Percentiles rank a stretch among this genome's conserved stretches.
Conservation (phyloP, 2,113 vertebrate genomes). For the Heterotis niloticus region DNA sequence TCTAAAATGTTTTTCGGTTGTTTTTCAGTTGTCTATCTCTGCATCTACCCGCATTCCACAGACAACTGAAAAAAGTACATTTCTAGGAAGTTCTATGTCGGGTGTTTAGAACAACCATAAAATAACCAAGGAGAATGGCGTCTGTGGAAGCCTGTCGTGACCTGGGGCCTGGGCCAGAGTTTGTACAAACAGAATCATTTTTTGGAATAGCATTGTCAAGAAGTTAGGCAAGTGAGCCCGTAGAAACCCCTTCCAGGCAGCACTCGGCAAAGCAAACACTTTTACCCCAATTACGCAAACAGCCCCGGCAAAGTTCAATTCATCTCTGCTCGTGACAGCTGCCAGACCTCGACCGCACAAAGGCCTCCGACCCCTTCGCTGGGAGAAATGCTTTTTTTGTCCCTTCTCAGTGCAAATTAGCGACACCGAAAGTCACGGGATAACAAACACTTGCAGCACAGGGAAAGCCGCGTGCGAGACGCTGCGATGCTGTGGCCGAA, state of each 20-base stretch:
- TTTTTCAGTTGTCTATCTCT: too few relatives aligned
- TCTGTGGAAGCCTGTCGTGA: slow-evolving; percentile 43
- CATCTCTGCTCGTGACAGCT: slow-evolving; percentile 37
- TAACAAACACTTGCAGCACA: background rate
- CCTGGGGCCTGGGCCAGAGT: background rate
- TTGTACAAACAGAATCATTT: background rate
- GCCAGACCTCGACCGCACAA: slow-evolving; percentile 29
- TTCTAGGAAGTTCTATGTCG: background rate
- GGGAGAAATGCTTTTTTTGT: background rate
- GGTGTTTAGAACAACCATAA: background rate
- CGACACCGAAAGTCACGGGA: slow-evolving; percentile 8
- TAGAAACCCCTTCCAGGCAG: background rate
- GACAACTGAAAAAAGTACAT: slow-evolving; percentile 20
- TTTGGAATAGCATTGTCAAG: background rate
- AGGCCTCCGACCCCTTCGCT: slow-evolving; percentile 29
- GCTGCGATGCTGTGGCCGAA: background rate
- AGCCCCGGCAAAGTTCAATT: slow-evolving; percentile 27
- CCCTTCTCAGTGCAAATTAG: slow-evolving; percentile 8
- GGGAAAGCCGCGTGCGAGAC: background rate
- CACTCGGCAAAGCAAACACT: slow-evolving; percentile 30
- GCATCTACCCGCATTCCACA: background rate
- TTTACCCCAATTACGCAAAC: slow-evolving; percentile 31
- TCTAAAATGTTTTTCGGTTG: too few relatives aligned
- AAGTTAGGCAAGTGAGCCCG: background rate
- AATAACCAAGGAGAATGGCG: background rate